Evolutionary conservation across 2,797 vertebrate species (phyloP).

Genomic region (Sparus aurata): DNA sequence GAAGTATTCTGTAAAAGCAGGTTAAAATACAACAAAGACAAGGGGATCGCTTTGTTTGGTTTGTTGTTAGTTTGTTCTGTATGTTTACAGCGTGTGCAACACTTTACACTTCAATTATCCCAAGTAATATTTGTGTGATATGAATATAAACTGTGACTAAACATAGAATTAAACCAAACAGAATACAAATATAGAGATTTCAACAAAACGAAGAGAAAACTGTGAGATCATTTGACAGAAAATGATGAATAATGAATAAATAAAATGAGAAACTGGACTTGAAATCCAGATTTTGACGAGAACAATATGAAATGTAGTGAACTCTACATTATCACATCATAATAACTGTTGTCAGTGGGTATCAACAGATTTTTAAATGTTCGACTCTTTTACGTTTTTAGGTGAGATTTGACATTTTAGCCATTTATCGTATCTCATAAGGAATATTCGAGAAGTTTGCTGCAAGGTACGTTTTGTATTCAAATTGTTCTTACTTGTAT

Average conservation of each 20-base stretch:
- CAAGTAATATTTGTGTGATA: too few relatives aligned
- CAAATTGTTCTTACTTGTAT: too few relatives aligned
- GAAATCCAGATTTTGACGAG: not conserved
- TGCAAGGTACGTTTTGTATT: too few relatives aligned
- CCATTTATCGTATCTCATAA: too few relatives aligned
- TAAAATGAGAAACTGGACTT: not conserved
- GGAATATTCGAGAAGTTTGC: too few relatives aligned
- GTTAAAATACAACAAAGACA: not conserved
- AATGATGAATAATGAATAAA: too few relatives aligned
- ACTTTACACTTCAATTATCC: not conserved
- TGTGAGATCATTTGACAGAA: not conserved
- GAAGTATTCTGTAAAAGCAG: not conserved
- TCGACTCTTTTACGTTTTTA: too few relatives aligned
- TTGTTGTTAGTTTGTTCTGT: not conserved
- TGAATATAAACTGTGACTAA: too few relatives aligned
- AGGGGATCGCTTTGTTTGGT: too few relatives aligned
- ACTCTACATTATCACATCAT: too few relatives aligned
- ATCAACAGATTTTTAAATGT: not conserved
- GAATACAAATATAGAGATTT: not conserved
- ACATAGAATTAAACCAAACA: not conserved
- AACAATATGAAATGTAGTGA: too few relatives aligned
- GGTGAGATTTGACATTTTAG: too few relatives aligned
- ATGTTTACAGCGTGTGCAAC: not conserved
- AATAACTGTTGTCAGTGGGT: not conserved
- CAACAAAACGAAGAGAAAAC: not conserved